Percentiles rank a stretch among this genome's conserved stretches.
Conservation (phyloP, 1,140 invertebrate genomes). For the Hermetia illucens region DNA sequence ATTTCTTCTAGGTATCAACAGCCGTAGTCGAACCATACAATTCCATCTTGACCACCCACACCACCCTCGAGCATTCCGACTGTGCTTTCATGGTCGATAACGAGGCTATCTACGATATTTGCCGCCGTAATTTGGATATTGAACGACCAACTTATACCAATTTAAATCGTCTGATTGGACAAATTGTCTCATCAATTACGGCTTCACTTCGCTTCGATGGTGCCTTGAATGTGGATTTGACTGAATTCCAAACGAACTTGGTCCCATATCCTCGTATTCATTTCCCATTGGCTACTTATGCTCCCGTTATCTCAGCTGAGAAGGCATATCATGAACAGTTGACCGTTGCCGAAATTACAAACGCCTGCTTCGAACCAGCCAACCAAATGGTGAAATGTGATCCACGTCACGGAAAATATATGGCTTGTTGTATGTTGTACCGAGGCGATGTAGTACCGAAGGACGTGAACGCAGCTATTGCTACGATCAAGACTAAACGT, state of each 20-base stretch:
- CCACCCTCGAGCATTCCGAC: conserved; percentile 64
- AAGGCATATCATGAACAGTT: conserved; percentile 71
- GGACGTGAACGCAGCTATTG: conserved; percentile 78
- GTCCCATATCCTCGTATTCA: conserved; percentile 71
- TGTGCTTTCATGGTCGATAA: conserved; percentile 82
- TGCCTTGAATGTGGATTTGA: conserved; percentile 76
- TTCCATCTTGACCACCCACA: conserved; percentile 64
- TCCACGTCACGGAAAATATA: conserved; percentile 64
- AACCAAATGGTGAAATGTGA: conserved; percentile 84
- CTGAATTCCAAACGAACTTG: conserved; percentile 80
- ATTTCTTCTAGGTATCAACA: conserved; percentile 42
- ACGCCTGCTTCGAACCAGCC: conserved; percentile 65
- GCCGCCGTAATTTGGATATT: conserved; percentile 72
- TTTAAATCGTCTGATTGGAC: conserved; percentile 66
- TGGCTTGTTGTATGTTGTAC: conserved; percentile 80
- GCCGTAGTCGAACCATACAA: conserved; percentile 81
- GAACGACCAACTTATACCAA: conserved; percentile 68
- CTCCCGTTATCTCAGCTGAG: conserved; percentile 63
- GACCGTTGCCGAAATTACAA: conserved; percentile 65
- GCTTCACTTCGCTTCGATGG: conserved; percentile 77
- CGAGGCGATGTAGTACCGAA: conserved; percentile 58
- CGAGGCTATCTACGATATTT: conserved; percentile 85
- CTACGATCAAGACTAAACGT: conserved; percentile 77
- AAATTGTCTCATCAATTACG: conserved; percentile 74
- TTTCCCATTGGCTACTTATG: conserved; percentile 64